These are phyloP conservation scores for Sinohyriopsis cumingii DNA, from an alignment of 2,888 invertebrate genomes.

Conservation along the genomic window DNA sequence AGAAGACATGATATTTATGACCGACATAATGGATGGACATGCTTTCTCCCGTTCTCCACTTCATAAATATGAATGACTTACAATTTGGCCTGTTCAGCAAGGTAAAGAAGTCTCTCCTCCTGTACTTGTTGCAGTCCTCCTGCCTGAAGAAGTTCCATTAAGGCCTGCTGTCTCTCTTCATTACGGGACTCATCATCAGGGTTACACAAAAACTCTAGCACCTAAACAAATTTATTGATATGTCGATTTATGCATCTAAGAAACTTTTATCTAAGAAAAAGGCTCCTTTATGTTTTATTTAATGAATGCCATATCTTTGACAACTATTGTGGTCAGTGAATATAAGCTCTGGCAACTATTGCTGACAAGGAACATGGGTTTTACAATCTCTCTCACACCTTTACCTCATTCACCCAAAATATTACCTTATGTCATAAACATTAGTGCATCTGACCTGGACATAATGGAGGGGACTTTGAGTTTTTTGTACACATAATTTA, in stretches of 20 bases:
- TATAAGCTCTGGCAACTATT: neutral
- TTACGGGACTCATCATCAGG: slow-evolving; percentile 71
- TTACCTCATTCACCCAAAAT: no score
- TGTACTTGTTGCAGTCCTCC: slow-evolving; percentile 77
- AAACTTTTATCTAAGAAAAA: neutral
- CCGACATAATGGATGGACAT: no score
- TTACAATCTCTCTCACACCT: no score
- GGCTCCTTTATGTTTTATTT: neutral
- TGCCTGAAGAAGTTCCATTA: slow-evolving; percentile 81
- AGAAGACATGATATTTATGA: no score
- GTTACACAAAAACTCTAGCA: slow-evolving; percentile 75
- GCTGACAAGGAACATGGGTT: no score
- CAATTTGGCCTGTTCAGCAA: slow-evolving; percentile 80
- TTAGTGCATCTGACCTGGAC: no score
- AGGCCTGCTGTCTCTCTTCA: slow-evolving; percentile 82
- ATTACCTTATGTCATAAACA: no score
- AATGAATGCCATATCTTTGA: neutral
- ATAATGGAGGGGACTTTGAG: no score
- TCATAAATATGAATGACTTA: slow-evolving; percentile 63
- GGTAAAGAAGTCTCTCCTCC: slow-evolving; percentile 76
- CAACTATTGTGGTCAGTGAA: neutral
- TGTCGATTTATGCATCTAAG: neutral
- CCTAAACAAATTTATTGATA: slow-evolving; percentile 52
- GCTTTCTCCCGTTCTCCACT: no score
- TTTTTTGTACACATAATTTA: no score